Evolutionary conservation across 2,888 invertebrate species (phyloP), one percentile per base, ranked within the genome.

Genomic region (Coremacera marginata): DNA sequence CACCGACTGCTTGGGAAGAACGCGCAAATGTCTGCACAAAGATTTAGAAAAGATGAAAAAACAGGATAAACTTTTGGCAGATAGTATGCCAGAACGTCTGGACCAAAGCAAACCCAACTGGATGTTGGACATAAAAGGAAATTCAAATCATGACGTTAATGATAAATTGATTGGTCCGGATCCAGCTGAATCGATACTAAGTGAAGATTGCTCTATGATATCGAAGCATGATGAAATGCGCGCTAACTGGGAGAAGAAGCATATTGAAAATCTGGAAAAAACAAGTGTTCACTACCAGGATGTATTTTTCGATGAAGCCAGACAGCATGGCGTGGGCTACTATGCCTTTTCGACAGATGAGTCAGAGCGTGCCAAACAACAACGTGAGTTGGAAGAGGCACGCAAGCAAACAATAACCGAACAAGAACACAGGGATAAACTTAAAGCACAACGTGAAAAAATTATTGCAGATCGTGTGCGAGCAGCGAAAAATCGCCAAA

Each of bases 251-350:
- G 96, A 97, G 84, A 91, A 94, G 80, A 95, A 97, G 84, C 96
- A 95, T 85, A 92, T 91, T 68, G 93, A 94, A 84, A 90, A 96
- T 72, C 87, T 92, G 0, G 91, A 93, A 4, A 94, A 96, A 88
- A 90, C 92, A 78, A 92, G 95, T 89, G 92, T 96, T 71, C 98
- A 98, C 90, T 98, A 98, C 87, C 95, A 97, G 89, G 97, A 98
- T 90, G 91, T 98, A 72, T 91, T 96, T 76, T 97, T 95, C 89
- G 95, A 96, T 89, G 98, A 98, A 93, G 96, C 97, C 0, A 92
- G 98, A 79, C 92, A 94, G 14, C 98, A 98, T 86, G 98, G 98
- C 85, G 96, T 96, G 22, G 96, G 96, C 5, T 98, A 96, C 90
- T 98, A 94, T 89, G 93, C 94, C 27, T 98, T 98, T 89, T 96